Evolutionary conservation across 2,888 invertebrate genomes (phyloP).

Genomic region (Colostygia pectinataria): DNA sequence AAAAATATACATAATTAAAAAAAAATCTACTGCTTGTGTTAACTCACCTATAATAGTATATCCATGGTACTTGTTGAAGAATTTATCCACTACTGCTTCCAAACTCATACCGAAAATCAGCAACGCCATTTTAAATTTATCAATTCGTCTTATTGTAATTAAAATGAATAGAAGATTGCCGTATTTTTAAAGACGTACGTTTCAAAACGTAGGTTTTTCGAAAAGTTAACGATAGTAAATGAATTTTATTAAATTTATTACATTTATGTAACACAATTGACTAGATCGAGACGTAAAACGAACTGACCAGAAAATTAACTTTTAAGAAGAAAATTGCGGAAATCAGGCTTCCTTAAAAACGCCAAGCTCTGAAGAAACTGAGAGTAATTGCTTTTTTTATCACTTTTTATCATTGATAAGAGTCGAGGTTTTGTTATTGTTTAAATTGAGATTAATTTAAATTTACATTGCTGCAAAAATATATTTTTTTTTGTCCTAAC

Average conservation of each 20-base stretch:
- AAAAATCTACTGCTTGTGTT: too few relatives aligned
- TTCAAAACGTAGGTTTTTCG: too few relatives aligned
- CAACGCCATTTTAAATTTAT: slow-evolving; percentile 41
- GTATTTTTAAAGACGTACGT: too few relatives aligned
- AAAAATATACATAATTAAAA: too few relatives aligned
- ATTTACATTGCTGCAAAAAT: not conserved
- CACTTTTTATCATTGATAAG: slow-evolving; percentile 21
- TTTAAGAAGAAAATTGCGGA: slow-evolving; percentile 2
- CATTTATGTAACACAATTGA: too few relatives aligned
- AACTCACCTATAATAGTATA: slow-evolving; percentile 64
- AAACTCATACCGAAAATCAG: slow-evolving; percentile 44
- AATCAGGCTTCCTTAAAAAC: slow-evolving; percentile 8
- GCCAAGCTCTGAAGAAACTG: slow-evolving; percentile 6
- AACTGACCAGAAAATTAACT: not conserved
- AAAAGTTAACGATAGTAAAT: too few relatives aligned
- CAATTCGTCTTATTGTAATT: too few relatives aligned
- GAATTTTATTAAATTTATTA: too few relatives aligned
- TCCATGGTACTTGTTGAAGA: slow-evolving; percentile 59
- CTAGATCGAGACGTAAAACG: not conserved
- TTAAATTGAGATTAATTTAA: too few relatives aligned
- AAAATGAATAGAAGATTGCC: too few relatives aligned
- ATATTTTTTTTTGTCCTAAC: too few relatives aligned
- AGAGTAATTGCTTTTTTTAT: slow-evolving; percentile 15
- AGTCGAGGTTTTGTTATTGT: not conserved
- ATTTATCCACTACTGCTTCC: slow-evolving; percentile 55